These are phyloP conservation scores for Peromyscus polionotus DNA, from an alignment of 2,113 vertebrate genomes.

Conservation along the genomic window DNA sequence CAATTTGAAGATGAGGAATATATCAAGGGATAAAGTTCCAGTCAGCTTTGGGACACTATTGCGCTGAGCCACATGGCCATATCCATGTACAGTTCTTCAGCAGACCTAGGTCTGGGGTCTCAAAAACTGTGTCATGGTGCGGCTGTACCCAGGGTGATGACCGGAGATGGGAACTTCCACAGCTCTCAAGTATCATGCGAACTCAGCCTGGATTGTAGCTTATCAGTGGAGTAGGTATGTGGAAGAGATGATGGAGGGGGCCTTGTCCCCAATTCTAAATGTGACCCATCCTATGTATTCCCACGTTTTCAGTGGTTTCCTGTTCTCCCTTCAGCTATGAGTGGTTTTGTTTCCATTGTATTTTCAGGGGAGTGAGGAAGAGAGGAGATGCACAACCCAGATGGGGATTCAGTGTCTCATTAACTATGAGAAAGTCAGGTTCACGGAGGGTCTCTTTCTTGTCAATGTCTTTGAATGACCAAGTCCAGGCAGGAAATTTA, in stretches of 20 bases:
- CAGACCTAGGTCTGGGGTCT: slow-evolving; percentile 44
- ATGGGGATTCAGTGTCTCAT: not conserved
- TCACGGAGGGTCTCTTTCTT: not conserved
- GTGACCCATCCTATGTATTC: not conserved
- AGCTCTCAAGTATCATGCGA: slow-evolving; percentile 13
- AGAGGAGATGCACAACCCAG: not conserved
- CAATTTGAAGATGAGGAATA: slow-evolving; percentile 9
- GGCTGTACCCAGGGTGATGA: slow-evolving; percentile 2
- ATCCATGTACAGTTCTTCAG: not conserved
- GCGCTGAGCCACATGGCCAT: not conserved
- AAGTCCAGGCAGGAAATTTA: slow-evolving; percentile 5
- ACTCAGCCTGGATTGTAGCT: not conserved
- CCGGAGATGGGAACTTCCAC: slow-evolving; percentile 1
- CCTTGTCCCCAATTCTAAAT: not conserved
- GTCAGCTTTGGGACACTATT: not conserved
- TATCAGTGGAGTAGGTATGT: slow-evolving; percentile 15
- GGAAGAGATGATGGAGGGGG: not conserved
- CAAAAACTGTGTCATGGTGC: not conserved
- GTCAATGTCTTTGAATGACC: not conserved
- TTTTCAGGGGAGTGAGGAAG: not conserved
- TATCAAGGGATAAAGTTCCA: not conserved
- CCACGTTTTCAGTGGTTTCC: not conserved
- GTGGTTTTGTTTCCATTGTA: not conserved
- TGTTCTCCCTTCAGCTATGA: not conserved
- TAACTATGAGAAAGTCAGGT: not conserved